Base-by-base conservation (phyloP, 2,888 invertebrate species). In the Cheiracanthium punctorium region DNA sequence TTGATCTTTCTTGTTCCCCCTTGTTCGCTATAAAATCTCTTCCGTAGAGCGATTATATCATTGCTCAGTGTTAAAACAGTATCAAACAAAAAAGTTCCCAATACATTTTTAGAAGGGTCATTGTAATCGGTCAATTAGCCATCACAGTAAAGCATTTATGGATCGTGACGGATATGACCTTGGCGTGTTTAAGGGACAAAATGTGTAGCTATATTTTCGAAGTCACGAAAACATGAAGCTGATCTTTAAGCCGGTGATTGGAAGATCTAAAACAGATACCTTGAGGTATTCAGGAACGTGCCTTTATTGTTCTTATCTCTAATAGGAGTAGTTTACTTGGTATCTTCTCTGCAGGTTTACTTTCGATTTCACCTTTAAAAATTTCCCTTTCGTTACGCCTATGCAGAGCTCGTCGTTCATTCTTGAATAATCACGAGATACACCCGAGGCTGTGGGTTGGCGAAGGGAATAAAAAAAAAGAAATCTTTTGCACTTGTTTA, bases 401-500 rank as follows among this genome's bases (percentile, higher is more conserved):
- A 7, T 24, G 24, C 5, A 20, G 12, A 58, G 17, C 12, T 24
- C 10, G 17, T 12, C 20, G 24, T 24, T 58, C 58, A 58, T 58
- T 58, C 58, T 58, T 20, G 58, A 58, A 24, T 24, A 58, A 58
- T 5, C 58, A 58, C 7, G 12, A 14, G 32, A 32, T 30, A 14
- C 67, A n/a, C 70, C 70, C 28, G n/a, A 30, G 70, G 41, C 70
- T 37, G 28, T 70, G 70, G 37, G 70, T 70, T 70, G 70, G 58
- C 5, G 58, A 58, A 58, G 43, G 43, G 69, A 32, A 69, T 32
- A 30, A 64, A 52, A n/a, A 69, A 30, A 64, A 52, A n/a, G 30
- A 33, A 69, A 70, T 70, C 70, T 4, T 70, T 67, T 67, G 24
- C 70, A 70, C 70, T 70, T 33, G 70, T 70, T 41, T n/a, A 41